phyloP scores from a whole-genome alignment of 2,113 vertebrate genomes.

The Scartelaos histophorus region DNA sequence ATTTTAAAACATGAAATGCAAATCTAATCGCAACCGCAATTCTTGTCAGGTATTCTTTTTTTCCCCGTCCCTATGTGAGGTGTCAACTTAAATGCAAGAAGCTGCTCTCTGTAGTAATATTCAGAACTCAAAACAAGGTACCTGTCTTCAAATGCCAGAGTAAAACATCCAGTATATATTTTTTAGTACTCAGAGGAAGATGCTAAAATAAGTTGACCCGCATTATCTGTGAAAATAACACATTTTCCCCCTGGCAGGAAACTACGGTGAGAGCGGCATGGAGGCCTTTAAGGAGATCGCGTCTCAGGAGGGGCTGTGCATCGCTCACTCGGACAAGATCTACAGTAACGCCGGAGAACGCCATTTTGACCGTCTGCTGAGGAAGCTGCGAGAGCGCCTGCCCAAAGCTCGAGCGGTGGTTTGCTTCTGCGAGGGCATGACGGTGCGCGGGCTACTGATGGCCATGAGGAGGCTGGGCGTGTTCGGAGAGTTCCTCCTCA shows the following conservation, averaged over 20 bases:
- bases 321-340: constrained; percentile 98
- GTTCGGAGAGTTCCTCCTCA: constrained; percentile 89
- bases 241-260: constrained; percentile 76
- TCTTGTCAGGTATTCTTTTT: too few relatives aligned
- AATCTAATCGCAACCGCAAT: too few relatives aligned
- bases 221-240: neutral
- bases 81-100: too few relatives aligned
- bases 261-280: constrained; percentile 98
- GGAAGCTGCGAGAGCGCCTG: constrained; percentile 89
- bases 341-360: constrained; percentile 97
- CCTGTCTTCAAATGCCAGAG: neutral
- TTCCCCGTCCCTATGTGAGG: too few relatives aligned
- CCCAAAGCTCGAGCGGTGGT: constrained; percentile 96
- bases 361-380: constrained; percentile 91
- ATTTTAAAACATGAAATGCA: too few relatives aligned
- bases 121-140: too few relatives aligned
- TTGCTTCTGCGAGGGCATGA: constrained; percentile 99
- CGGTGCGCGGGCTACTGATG: constrained; percentile 90
- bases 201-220: neutral
- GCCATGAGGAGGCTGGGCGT: constrained; percentile 94
- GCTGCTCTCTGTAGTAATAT: too few relatives aligned
- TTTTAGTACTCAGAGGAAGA: neutral
- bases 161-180: too few relatives aligned
- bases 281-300: constrained; percentile 98
- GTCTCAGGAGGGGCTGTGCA: constrained; percentile 93